Evolutionary conservation across 2,797 vertebrate species (phyloP), one percentile per base, ranked within the genome.

Genomic region (Parotocinclus haroldoi): DNA sequence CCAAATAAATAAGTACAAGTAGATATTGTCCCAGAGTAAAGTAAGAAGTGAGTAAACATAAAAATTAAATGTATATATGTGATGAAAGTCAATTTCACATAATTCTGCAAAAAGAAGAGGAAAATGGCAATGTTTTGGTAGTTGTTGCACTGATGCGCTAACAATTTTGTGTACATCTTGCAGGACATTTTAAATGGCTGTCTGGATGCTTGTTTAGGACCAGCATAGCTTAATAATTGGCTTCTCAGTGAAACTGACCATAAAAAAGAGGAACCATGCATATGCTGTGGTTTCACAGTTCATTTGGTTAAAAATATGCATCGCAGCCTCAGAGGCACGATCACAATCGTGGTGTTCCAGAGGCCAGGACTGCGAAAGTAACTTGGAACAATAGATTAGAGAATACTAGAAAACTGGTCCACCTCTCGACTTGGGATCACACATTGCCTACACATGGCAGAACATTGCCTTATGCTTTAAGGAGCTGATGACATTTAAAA

Each of bases 221-320:
- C 27, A 27, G 27, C 69, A 60, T 48, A 61, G 68, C 62, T 52
- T 72, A 78, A 83, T 85, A 79, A 80, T 71, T 79, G 79, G 76
- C 62, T 82, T 77, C 81, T 86, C 78, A 86, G 81, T 73, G 80
- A 72, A 75, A 74, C 68, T 51, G 82, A 75, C 49, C 27, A 27
- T 77, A 71, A 69, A 83, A 86, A 63, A 77, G 65, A 68, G 60
- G 10, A 71, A 74, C 46, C 6, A 69, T 64, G 67, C 51, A 74
- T 80, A 71, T 81, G 76, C 76, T 84, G 80, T 74, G 76, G 83
- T 85, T 71, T 72, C 61, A 75, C 67, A 67, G 62, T 67, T 76
- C 51, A 65, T 72, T 53, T 58, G 9, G 52, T 61, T 66, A 74
- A 57, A 77, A 82, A 77, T 68, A 66, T 66, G 36, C 52, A 52